phyloP scores from a whole-genome alignment of 92 coral and sea anemone species.

The Porites cylindrica region DNA sequence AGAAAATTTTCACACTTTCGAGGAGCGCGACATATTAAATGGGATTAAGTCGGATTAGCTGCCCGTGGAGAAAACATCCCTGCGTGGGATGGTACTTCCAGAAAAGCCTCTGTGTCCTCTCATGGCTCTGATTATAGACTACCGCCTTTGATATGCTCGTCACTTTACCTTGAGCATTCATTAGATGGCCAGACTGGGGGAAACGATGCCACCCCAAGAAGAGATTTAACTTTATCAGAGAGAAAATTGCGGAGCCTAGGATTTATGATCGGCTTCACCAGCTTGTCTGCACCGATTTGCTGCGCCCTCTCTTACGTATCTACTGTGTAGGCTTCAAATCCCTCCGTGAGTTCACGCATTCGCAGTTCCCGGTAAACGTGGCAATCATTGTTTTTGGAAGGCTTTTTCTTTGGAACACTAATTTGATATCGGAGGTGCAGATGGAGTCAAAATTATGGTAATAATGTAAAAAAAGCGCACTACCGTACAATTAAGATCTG shows the following conservation, averaged over 20 bases:
- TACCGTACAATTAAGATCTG: no score
- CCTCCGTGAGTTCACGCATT: slow-evolving; percentile 47
- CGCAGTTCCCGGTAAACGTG: slow-evolving; percentile 31
- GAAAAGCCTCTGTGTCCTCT: no score
- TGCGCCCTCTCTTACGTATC: slow-evolving; percentile 30
- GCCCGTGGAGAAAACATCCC: no score
- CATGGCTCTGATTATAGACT: slow-evolving; percentile 72
- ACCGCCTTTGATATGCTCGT: slow-evolving; percentile 67
- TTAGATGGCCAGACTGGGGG: slow-evolving; percentile 5
- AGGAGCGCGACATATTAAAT: no score
- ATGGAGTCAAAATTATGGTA: slow-evolving; percentile 64
- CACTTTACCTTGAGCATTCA: slow-evolving; percentile 74
- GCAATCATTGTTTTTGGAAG: slow-evolving; percentile 44
- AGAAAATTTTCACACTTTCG: no score
- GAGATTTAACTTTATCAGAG: slow-evolving; percentile 28
- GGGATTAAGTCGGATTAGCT: no score
- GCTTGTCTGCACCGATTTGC: slow-evolving; percentile 54
- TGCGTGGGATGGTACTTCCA: no score
- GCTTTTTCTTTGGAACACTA: slow-evolving; percentile 34
- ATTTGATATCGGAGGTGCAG: slow-evolving; percentile 21
- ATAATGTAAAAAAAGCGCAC: background rate
- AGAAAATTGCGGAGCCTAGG: slow-evolving; percentile 33
- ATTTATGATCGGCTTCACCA: slow-evolving; percentile 42
- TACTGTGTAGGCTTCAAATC: slow-evolving; percentile 10
- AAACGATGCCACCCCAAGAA: background rate